phyloP scores from a whole-genome alignment of 2,888 invertebrate species.

The Pediacus dermestoides region DNA sequence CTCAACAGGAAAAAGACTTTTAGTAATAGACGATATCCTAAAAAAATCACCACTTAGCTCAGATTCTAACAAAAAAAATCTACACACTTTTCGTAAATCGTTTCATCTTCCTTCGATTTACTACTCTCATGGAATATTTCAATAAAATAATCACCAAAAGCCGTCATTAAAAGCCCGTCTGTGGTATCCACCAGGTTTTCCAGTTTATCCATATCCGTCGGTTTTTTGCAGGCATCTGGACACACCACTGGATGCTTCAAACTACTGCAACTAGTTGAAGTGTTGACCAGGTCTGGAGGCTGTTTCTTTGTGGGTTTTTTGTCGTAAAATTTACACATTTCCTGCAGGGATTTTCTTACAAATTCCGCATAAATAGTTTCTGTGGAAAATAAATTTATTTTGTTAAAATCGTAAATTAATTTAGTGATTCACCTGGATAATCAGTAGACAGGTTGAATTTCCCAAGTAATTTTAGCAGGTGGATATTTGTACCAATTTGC shows the following conservation, averaged over 20 bases:
- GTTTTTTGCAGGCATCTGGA: conserved; percentile 32
- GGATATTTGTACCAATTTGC: conserved; percentile 44
- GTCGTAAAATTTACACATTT: conserved; percentile 32
- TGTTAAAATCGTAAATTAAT: conserved; percentile 7
- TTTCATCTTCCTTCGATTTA: conserved; percentile 12
- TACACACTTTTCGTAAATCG: conserved; percentile 34
- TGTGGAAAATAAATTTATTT: conserved; percentile 27
- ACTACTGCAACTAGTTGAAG: conserved; percentile 10
- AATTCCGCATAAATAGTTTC: conserved; percentile 44
- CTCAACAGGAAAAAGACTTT: conserved; percentile 38
- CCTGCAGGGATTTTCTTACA: conserved; percentile 34
- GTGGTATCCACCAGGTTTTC: conserved; percentile 41
- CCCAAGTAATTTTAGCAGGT: conserved; percentile 39
- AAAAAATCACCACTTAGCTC: no score
- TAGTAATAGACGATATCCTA: conserved; percentile 39
- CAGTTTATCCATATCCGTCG: conserved; percentile 40
- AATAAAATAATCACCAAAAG: conserved; percentile 47
- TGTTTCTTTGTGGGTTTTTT: conserved; percentile 9
- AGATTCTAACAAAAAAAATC: no score
- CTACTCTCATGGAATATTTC: conserved; percentile 20
- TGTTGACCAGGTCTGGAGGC: no score
- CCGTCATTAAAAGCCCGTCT: conserved; percentile 50
- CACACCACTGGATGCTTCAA: conserved; percentile 34
- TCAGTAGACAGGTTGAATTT: conserved; percentile 37
- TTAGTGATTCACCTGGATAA: conserved; percentile 27